Base-by-base conservation (phyloP, 2,797 vertebrate genomes). In the Apodemus agrarius region DNA sequence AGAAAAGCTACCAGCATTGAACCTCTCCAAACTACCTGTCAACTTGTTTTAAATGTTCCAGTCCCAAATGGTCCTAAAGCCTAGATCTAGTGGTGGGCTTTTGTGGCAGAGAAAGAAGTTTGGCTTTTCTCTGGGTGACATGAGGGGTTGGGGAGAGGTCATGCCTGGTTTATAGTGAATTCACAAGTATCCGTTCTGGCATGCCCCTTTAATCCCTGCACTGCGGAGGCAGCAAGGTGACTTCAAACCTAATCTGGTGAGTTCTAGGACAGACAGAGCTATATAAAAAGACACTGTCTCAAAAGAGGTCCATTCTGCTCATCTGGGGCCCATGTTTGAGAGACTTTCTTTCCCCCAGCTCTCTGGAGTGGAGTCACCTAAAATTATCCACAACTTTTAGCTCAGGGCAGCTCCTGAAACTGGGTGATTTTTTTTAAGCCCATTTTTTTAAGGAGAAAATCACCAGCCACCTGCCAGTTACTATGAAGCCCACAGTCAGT, bases 361-460 rank as follows among this genome's bases (percentile, higher is more conserved):
- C 49, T 49, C 49, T 49, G 49, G 43, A 43, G 43, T 43, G 43
- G 43, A 6, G 43, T 43, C 43, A 43, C 43, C 43, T 43, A 43
- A 43, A 43, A 43, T 43, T 49, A 49, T 49, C 8, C 49, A 49
- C 49, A 49, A 49, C 49, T 49, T 49, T 49, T 49, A 49, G 49
- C 49, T 49, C 49, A 10, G 49, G 49, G 49, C 49, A 49, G 49
- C 49, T 49, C 49, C 49, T 49, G 49, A 49, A 49, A 49, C 49
- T 49, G 49, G 49, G 49, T 49, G 49, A 49, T 49, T 49, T 49
- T 49, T 49, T 49, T 49, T 49, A 49, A 49, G 49, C 49, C 52
- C n/a, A n/a, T 49, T 5, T 49, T 94, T 97, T 94, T n/a, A 85
- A 92, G 61, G 29, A 49, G 43, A 26, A 26, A 59, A 89, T 75